Base-by-base conservation (phyloP, 2,888 invertebrate genomes). In the Tuberolachnus salignus region DNA sequence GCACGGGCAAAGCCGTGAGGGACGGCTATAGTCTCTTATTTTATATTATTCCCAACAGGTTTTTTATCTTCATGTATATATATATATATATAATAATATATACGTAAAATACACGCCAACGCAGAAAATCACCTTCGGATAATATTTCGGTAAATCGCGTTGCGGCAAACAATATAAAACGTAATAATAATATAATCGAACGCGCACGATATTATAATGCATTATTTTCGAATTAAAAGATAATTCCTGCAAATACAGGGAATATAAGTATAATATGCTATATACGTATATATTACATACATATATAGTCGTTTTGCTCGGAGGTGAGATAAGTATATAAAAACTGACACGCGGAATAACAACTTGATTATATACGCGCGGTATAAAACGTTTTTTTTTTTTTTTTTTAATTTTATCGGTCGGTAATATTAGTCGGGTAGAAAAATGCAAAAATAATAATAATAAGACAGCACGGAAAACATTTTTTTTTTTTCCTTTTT, bases 341-440 rank as follows among this genome's bases (percentile, higher is more conserved):
- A 72, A 14, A 72, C 61, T 49, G 72, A 51, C n/a, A n/a, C 72
- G 34, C 61, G 61, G 61, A 61, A 59, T 49, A 72, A 72, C 72
- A 49, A 72, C 72, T 61, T 61, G 72, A 72, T 72, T 72, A 72
- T 67, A 53, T 59, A 72, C 34, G 34, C 34, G 34, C 34, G 34
- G 61, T 49, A 49, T 72, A 72, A 72, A 72, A 34, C 49, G 72
- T 61, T 61, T 59, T 49, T 66, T 51, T n/a, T 51, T 49, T 14
- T 14, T 51, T 51, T 51, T 51, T 51, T 16, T 23, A 8, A 13
- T 21, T 44, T 23, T 72, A 61, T 72, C 16, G 23, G 34, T 11
- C 46, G 49, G 34, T 59, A n/a, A 59, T 64, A 3, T 13, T n/a
- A 55, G 19, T 53, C 26, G 26, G 21, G 57, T 59, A 8, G 42